Base-by-base conservation (phyloP, 2,888 invertebrate species). In the Ophraella communa region DNA sequence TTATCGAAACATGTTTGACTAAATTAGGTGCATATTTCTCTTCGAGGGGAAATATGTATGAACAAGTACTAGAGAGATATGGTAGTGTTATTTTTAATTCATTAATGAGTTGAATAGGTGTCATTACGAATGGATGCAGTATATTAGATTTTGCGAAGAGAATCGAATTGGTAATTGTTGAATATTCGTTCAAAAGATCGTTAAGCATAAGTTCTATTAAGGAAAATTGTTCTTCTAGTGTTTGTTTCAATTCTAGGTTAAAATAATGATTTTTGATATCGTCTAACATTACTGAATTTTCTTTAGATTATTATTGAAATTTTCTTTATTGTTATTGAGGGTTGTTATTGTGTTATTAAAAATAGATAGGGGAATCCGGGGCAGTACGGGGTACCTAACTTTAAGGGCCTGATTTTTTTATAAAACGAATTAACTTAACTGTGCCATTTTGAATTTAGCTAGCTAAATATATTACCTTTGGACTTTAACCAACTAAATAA, bases 311-410 rank as follows among this genome's bases (percentile, higher is more conserved):
- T 17, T 18, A 21, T 58, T 51, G 11, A 62, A 27, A 51, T 33
- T 56, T 27, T 56, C 33, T 35, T 42, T n/a, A 33, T 57, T 58
- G 5, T 35, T 42, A 45, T 59, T 42, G 4, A 64, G 4, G 17
- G 49, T 14, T 21, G n/a, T 23, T 4, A 59, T 52, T n/a, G 58
- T 42, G 17, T 45, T 45, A 45, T 64, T 64, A 52, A 59, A 64
- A 18, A n/a, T n/a, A n/a, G n/a, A n/a, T n/a, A n/a, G n/a, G n/a
- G n/a, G n/a, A n/a, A n/a, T n/a, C n/a, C n/a, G n/a, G n/a, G n/a
- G n/a, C n/a, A n/a, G n/a, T n/a, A n/a, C n/a, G n/a, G n/a, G n/a
- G n/a, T n/a, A n/a, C n/a, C n/a, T n/a, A n/a, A n/a, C n/a, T n/a
- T n/a, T n/a, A n/a, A n/a, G n/a, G n/a, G n/a, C n/a, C n/a, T n/a